These are phyloP conservation scores for Bubo bubo DNA, from an alignment of 2,113 vertebrate genomes.

Conservation along the genomic window DNA sequence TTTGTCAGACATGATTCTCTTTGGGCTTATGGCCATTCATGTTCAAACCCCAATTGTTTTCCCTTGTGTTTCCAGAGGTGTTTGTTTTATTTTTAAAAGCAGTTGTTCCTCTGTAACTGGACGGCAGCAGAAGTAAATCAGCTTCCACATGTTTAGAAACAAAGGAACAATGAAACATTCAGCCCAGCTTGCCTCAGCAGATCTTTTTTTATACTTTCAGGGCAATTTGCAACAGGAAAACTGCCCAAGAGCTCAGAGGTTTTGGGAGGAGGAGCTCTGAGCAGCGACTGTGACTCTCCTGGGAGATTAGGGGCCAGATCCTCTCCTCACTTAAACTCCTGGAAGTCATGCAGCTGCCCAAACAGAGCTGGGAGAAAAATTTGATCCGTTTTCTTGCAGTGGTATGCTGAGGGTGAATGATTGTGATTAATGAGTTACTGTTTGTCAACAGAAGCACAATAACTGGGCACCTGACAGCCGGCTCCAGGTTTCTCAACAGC, in stretches of 20 bases:
- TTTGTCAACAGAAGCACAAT: neutral
- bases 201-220: neutral
- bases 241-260: neutral
- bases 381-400: neutral
- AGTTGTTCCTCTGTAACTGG: neutral
- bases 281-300: neutral
- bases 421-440: neutral
- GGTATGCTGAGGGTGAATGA: neutral
- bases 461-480: rapidly evolving
- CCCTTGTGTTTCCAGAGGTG: neutral
- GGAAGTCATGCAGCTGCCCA: neutral
- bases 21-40: neutral
- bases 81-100: neutral
- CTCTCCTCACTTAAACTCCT: neutral
- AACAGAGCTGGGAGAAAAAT: neutral
- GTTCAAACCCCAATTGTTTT: neutral
- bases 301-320: neutral
- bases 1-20: neutral
- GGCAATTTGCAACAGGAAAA: conserved; percentile 2
- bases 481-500: neutral
- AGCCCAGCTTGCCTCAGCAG: conserved; percentile 15
- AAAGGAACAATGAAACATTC: conserved; percentile 46
- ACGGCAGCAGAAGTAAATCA: neutral
- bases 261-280: neutral
- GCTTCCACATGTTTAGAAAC: neutral